phyloP scores from a whole-genome alignment of 2,888 invertebrate genomes.

The Cepaea hortensis region DNA sequence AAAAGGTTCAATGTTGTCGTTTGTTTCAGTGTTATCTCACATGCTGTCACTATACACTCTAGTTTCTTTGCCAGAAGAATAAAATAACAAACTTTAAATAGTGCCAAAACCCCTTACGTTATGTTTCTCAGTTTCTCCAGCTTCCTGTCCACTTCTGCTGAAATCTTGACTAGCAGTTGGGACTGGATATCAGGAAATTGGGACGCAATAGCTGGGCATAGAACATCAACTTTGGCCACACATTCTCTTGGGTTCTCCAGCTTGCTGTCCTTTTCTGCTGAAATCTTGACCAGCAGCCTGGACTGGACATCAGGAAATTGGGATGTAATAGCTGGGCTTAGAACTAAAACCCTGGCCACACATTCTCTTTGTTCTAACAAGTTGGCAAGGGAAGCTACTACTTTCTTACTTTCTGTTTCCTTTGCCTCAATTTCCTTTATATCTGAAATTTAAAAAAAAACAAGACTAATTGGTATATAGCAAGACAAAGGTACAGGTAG shows the following conservation, averaged over 20 bases:
- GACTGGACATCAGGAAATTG: conserved; percentile 19
- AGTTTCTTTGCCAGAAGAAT: too few relatives aligned
- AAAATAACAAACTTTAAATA: neutral
- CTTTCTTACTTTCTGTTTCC: conserved; percentile 13
- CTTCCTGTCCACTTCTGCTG: conserved; percentile 19
- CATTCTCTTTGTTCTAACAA: conserved; percentile 26
- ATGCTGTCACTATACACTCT: too few relatives aligned
- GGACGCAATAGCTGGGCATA: neutral
- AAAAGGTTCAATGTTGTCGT: too few relatives aligned
- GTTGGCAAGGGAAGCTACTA: conserved; percentile 27
- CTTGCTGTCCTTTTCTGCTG: conserved; percentile 18
- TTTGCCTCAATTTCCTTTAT: conserved; percentile 16
- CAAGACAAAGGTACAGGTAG: too few relatives aligned
- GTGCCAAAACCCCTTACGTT: conserved; percentile 6
- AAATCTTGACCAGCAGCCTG: conserved; percentile 25
- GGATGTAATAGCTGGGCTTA: neutral
- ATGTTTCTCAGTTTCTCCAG: neutral
- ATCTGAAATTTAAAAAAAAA: neutral
- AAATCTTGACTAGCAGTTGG: conserved; percentile 19
- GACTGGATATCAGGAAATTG: conserved; percentile 18
- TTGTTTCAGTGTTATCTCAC: too few relatives aligned
- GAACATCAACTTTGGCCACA: neutral
- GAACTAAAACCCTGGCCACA: neutral
- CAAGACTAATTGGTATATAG: too few relatives aligned
- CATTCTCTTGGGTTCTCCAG: neutral